Evolutionary conservation across 2,888 invertebrate genomes (phyloP).

Genomic region (Napeogenes sylphis): DNA sequence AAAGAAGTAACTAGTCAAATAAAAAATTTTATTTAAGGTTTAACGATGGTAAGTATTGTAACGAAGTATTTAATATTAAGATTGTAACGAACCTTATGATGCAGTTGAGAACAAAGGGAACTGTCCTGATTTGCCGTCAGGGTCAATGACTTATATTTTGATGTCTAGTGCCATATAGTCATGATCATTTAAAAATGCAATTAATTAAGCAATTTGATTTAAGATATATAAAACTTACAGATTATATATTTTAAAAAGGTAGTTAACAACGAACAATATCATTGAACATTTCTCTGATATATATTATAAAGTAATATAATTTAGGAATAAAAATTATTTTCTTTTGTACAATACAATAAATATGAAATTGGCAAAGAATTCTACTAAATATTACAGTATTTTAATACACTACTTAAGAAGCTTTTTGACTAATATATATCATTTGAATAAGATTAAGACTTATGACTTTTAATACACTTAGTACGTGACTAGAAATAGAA

Average conservation of each 20-base stretch:
- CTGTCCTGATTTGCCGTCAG: slow-evolving; percentile 49
- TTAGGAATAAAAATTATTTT: too few relatives aligned
- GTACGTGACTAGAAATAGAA: slow-evolving; percentile 14
- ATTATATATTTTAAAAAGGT: too few relatives aligned
- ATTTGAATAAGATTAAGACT: slow-evolving; percentile 24
- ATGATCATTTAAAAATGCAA: too few relatives aligned
- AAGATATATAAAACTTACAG: too few relatives aligned
- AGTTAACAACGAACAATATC: too few relatives aligned
- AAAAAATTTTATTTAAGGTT: too few relatives aligned
- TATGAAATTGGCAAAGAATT: not conserved
- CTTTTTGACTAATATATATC: not conserved
- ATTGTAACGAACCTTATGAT: slow-evolving; percentile 36
- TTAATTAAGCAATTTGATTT: too few relatives aligned
- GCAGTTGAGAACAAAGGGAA: slow-evolving; percentile 50
- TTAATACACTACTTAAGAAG: not conserved
- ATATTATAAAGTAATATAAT: too few relatives aligned
- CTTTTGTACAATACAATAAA: not conserved
- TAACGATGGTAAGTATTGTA: not conserved
- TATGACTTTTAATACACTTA: slow-evolving; percentile 25
- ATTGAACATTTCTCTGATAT: too few relatives aligned
- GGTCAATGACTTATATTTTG: slow-evolving; percentile 47
- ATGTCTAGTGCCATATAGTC: slow-evolving; percentile 17
- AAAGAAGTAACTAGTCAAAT: too few relatives aligned
- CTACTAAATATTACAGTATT: not conserved
- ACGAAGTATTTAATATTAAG: slow-evolving; percentile 25